phyloP scores from a whole-genome alignment of 2,113 vertebrate species.

The Ranitomeya imitator region DNA sequence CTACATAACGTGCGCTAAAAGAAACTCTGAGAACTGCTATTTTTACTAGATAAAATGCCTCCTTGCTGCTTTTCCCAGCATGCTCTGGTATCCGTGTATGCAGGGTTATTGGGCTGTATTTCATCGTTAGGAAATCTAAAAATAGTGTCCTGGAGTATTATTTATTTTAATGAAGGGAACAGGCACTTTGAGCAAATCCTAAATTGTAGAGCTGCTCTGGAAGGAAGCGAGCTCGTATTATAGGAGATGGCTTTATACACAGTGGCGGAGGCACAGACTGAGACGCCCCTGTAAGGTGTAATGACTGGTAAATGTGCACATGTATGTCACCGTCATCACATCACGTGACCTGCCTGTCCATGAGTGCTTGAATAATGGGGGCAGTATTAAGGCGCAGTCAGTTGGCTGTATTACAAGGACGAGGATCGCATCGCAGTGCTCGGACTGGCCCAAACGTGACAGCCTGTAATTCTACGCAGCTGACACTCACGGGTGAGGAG shows the following conservation, averaged over 20 bases:
- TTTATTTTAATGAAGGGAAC: conserved; percentile 42
- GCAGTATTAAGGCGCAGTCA: background rate
- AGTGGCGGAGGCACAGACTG: background rate
- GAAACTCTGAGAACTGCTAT: conserved; percentile 11
- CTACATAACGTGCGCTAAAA: background rate
- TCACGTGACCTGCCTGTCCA: no score
- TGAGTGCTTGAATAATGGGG: background rate
- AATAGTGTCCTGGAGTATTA: conserved; percentile 31
- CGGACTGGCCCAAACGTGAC: no score
- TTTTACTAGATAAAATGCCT: conserved; percentile 18
- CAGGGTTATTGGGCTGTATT: conserved; percentile 16
- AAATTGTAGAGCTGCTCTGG: background rate
- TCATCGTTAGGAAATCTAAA: conserved; percentile 30
- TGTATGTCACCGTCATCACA: no score
- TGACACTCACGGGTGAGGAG: no score
- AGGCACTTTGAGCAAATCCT: conserved; percentile 28
- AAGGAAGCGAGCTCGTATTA: background rate
- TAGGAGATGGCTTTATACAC: background rate
- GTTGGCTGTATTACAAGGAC: no score
- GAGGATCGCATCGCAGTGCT: no score
- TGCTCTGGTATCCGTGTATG: conserved; percentile 11
- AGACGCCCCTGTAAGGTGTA: background rate
- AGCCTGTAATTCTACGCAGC: no score
- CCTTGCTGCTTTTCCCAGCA: conserved; percentile 38
- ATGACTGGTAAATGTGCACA: background rate